Evolutionary conservation across 2,797 vertebrate species (phyloP), one percentile per base, ranked within the genome.

Genomic region (Neopelma chrysocephalum): DNA sequence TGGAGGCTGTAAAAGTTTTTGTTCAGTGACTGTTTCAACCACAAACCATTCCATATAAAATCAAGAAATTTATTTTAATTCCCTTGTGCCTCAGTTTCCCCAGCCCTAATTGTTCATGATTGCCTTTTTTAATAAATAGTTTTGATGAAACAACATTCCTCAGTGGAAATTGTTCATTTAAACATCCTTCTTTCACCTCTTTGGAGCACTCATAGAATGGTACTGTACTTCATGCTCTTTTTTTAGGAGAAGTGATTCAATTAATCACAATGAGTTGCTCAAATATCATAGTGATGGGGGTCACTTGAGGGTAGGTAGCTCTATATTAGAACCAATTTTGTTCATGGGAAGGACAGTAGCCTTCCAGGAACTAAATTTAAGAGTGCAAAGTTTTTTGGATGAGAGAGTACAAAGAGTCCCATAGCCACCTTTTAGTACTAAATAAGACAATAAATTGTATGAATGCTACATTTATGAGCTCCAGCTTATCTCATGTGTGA

Each of bases 61-160:
- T 61, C 27, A 57, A 90, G 25, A 88, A 34, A 94, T 51, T 75
- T 21, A 65, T 87, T 95, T 89, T 68, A 85, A 84, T 47, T 95
- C 93, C 88, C 88, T 51, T 0, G 53, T 93, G 81, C 81, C 94
- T 97, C 95, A 95, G 94, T 96, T 95, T 96, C 88, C 93, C 90
- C 50, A 48, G 27, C 8, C 21, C 17, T 90, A 85, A 89, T 93
- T 93, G 57, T 84, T 90, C 73, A 64, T 64, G 11, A 77, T 82
- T 86, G 48, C 31, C 23, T 87, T 88, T 81, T 86, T 84, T 40
- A 43, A 84, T 40, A 93, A 82, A 84, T 57, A 45, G 6, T 36
- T 92, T 77, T 43, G 78, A 89, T 85, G 68, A 85, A 82, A 87
- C 78, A 85, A 80, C 71, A 42, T 73, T 87, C 77, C 51, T 82